Evolutionary conservation across 92 coral and sea anemone species (phyloP), one percentile per base, ranked within the genome.

Genomic region (Parazoanthus atlanticus): DNA sequence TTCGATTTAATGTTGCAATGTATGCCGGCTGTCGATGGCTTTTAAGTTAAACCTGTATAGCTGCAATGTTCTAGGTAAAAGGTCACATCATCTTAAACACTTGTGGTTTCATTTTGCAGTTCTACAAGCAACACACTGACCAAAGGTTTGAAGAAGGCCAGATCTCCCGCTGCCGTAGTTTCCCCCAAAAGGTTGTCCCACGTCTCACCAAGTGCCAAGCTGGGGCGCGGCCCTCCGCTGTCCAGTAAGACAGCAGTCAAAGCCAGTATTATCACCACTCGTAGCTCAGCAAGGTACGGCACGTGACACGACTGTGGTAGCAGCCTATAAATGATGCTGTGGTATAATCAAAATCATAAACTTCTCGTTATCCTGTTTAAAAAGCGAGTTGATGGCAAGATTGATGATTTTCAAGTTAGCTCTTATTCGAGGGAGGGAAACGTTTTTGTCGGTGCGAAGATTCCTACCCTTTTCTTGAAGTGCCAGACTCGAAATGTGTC

Each of bases 211-310:
- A 70, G 66, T 16, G 32, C 52, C 61, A 69, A 69, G 31, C n/a
- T 43, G 52, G 25, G 32, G 36, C 87, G 87, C 43, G 65, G 87
- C 5, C 34, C 40, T 23, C 36, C 77, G 36, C 78, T 70, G 43
- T 8, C 78, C 78, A 84, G 49, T 49, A 84, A 84, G 64, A 70
- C 66, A 15, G 78, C 78, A 28, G 77, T 31, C 49, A 84, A 84
- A 70, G 43, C 77, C 13, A 84, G 78, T 25, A 84, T 84, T 46
- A 84, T 84, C 25, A 84, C 87, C 12, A 84, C 87, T 41, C 87
- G 87, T 32, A 84, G 87, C 30, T 41, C 87, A 5, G 87, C 87
- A 19, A 70, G 87, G 87, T 84, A 32, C 5, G 87, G 13, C 40
- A 23, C 5, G 3, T 15, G 19, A 1, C 15, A 46, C 52, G n/a